Percentiles rank a stretch among this genome's conserved stretches.
Evolutionary conservation across 2,888 invertebrate genomes (phyloP).

Genomic region (Onthophagus sagittarius): DNA sequence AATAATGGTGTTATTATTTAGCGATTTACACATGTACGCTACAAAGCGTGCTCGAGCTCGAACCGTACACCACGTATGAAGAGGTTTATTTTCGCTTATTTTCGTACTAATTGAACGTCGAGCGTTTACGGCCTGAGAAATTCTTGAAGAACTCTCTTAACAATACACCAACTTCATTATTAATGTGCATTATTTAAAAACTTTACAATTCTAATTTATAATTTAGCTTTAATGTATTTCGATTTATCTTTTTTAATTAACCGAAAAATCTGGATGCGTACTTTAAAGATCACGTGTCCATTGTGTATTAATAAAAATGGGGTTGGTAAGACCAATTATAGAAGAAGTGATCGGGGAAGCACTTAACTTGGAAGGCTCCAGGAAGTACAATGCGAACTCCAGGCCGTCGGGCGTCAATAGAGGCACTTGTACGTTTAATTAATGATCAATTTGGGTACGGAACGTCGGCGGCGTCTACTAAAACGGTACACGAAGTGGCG

Average conservation of each 20-base stretch:
- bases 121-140: not conserved
- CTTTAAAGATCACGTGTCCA: not conserved
- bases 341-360: not conserved
- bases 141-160: too few species aligned
- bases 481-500: not conserved
- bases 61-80: not conserved
- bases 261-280: not conserved
- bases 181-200: too few species aligned
- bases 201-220: too few species aligned
- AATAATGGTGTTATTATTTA: not conserved
- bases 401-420: slow-evolving; percentile 26
- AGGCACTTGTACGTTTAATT: slow-evolving; percentile 21
- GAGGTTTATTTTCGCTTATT: not conserved
- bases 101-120: not conserved
- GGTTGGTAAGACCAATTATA: not conserved
- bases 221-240: too few species aligned
- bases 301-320: not conserved
- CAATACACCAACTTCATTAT: too few species aligned
- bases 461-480: not conserved
- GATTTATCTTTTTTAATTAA: not conserved
- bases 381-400: slow-evolving; percentile 9
- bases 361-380: not conserved
- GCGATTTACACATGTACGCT: not conserved
- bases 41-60: not conserved
- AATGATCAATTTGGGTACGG: slow-evolving; percentile 14